Conservation (phyloP, 2,797 vertebrate species). For the Eulemur coronatus region DNA sequence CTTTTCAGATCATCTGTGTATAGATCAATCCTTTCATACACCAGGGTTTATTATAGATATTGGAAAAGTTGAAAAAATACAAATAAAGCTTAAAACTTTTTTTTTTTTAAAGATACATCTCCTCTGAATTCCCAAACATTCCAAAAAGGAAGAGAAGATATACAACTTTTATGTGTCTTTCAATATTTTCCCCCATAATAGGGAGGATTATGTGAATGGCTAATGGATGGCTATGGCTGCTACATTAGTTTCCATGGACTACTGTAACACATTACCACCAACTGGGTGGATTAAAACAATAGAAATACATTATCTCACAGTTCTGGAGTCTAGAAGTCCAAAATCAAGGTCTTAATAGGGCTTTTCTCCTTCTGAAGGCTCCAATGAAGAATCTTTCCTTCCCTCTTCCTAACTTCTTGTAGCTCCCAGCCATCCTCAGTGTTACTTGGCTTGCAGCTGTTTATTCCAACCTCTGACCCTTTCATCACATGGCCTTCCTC, state of each 20-base stretch:
- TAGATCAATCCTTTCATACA: background rate
- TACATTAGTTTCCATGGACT: background rate
- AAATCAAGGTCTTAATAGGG: background rate
- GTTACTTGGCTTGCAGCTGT: background rate
- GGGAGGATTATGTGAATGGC: background rate
- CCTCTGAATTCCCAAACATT: background rate
- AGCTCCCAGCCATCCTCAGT: background rate
- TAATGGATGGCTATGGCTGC: background rate
- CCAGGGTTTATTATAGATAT: background rate
- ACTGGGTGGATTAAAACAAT: background rate
- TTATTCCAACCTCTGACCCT: background rate
- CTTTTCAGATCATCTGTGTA: background rate
- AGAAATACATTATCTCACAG: background rate
- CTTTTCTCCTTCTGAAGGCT: background rate
- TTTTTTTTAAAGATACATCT: background rate
- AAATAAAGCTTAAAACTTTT: background rate
- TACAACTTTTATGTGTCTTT: background rate
- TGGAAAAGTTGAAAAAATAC: background rate
- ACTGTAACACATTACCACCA: background rate
- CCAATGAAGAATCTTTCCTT: background rate
- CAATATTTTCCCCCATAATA: fast-evolving
- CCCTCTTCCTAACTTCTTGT: background rate
- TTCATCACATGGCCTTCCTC: background rate
- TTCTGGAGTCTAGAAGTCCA: background rate
- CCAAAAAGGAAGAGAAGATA: background rate